Evolutionary conservation across 2,888 invertebrate genomes (phyloP), one percentile per base, ranked within the genome.

Genomic region (Cremastinae sp.): DNA sequence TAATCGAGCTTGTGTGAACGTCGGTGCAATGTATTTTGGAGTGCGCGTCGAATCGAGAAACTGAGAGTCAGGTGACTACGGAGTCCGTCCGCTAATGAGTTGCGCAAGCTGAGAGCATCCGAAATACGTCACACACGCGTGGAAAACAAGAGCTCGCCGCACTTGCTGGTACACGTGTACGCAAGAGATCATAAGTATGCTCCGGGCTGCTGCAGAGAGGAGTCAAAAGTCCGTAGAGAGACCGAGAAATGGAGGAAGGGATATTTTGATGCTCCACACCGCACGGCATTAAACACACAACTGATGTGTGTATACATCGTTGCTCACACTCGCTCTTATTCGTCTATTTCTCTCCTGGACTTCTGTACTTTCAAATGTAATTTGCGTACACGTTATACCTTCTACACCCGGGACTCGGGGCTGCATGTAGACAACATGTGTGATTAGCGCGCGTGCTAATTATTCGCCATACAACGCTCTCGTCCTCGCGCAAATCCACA

Each of bases 11-110:
- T 53, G 28, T 7, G 20, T 28, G 4, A 22, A 5, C 14, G 20
- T 41, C 28, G 61, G 53, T n/a, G n/a, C n/a, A n/a, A 45, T 51
- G 59, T 73, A 43, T 71, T 61, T 61, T 75, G 49, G 68, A 72
- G 72, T 58, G 58, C 53, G 54, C 34, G 41, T 51, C 41, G n/a
- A 76, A 8, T 18, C 28, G 47, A 68, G 38, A 62, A 78, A 76
- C 75, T 74, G 72, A 79, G 79, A 80, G 81, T 87, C 84, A 82
- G 84, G 84, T 86, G 84, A 85, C 81, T 61, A 58, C 53, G 14
- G 70, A 62, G 80, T 76, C 80, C 78, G 80, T 76, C 80, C 78
- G 83, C 76, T 86, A 86, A 86, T 85, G 80, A 80, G 80, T 86
- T 85, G 81, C 80, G 82, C 82, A 86, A 86, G 79, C 81, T 64